phyloP scores from a whole-genome alignment of 2,797 vertebrate genomes.

The Pygocentrus nattereri region DNA sequence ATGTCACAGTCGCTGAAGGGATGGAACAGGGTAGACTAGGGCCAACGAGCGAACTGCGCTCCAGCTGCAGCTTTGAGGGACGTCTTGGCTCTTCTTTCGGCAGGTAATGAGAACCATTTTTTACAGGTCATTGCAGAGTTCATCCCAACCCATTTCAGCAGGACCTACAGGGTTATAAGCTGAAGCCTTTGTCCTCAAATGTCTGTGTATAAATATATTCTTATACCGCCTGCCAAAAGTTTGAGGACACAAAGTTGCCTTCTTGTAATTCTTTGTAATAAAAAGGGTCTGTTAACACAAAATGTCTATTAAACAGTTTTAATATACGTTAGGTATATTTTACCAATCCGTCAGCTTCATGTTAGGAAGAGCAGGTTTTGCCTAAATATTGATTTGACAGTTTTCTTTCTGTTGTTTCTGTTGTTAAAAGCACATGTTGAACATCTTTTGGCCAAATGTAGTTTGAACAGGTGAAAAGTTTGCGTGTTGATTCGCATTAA shows the following conservation, averaged over 20 bases:
- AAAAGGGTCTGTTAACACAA: background rate
- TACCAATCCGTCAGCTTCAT: background rate
- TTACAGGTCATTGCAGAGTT: conserved; percentile 1
- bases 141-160: background rate
- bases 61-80: background rate
- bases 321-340: background rate
- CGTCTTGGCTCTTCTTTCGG: conserved; percentile 1
- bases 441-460: background rate
- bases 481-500: background rate
- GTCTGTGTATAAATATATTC: background rate
- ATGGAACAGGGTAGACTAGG: background rate
- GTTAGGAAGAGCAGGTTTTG: background rate
- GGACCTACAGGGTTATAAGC: background rate
- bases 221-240: too few species aligned
- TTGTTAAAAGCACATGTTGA: background rate
- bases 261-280: background rate
- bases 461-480: background rate
- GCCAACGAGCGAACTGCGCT: background rate
- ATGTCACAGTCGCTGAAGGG: conserved; percentile 17
- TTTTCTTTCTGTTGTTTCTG: background rate
- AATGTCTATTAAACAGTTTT: background rate
- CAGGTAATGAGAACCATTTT: conserved; percentile 1
- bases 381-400: background rate
- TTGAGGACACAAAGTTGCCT: background rate
- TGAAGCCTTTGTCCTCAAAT: background rate